A percentile compares a stretch with the other conserved stretches of the same genome.
These are phyloP conservation scores for Glyphotaelius pellucidus DNA, from an alignment of 2,888 invertebrate species.

Conservation along the genomic window DNA sequence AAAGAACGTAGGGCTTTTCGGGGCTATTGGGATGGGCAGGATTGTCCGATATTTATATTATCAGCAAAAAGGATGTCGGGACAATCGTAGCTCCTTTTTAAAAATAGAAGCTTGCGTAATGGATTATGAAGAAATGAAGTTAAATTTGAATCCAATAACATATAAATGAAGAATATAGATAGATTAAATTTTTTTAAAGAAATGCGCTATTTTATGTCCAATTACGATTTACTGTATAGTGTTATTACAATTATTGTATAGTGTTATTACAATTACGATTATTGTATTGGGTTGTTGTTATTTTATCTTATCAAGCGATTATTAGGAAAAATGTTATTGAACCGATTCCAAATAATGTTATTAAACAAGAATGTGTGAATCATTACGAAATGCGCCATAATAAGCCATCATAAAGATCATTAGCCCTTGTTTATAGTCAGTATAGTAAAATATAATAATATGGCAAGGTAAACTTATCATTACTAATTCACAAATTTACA, in stretches of 20 bases:
- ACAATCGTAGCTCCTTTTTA: background rate
- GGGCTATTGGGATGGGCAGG: background rate
- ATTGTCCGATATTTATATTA: background rate
- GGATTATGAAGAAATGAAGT: background rate
- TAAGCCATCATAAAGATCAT: background rate
- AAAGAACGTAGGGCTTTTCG: background rate
- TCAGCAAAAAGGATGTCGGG: background rate
- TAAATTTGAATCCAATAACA: background rate
- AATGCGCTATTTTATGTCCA: background rate
- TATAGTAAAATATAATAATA: background rate
- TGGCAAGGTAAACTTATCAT: background rate
- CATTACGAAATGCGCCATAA: background rate
- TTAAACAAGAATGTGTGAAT: background rate
- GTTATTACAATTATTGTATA: no score
- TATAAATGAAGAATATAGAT: background rate
- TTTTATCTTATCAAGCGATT: background rate
- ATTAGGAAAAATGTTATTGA: background rate
- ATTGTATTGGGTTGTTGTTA: background rate
- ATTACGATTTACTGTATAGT: background rate
- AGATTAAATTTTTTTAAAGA: no score
- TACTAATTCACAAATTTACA: background rate
- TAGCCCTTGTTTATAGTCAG: background rate
- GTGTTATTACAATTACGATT: background rate
- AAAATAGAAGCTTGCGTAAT: background rate
- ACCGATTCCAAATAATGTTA: background rate